Conservation (phyloP, 2,113 vertebrate species). For the Myiagra hebetior region DNA sequence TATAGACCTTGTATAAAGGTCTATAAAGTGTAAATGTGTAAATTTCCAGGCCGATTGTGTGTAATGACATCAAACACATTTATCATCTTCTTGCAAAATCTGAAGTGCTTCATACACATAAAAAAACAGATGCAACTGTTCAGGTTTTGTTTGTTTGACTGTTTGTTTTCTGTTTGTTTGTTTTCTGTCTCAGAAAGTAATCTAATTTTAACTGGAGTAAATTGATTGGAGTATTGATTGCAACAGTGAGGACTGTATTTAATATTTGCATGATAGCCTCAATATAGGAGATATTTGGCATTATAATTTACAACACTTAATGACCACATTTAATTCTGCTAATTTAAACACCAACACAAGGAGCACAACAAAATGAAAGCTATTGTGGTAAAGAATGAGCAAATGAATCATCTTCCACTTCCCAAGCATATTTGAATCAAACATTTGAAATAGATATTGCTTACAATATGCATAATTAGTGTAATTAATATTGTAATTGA, state of each 20-base stretch:
- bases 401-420: neutral
- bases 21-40: neutral
- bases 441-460: neutral
- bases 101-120: neutral
- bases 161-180: neutral
- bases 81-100: neutral
- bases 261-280: neutral
- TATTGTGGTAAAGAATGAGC: neutral
- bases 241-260: neutral
- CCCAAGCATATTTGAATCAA: neutral
- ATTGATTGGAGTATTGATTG: no score
- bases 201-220: neutral
- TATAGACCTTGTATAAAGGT: neutral
- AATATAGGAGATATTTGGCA: neutral
- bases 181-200: neutral
- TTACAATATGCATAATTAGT: neutral
- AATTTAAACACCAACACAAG: neutral
- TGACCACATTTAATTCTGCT: neutral
- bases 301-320: neutral
- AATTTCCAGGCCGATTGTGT: neutral
- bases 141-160: neutral
- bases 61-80: neutral
- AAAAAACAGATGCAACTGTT: fast-evolving
- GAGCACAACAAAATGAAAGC: neutral
- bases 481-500: neutral